Conservation (phyloP, 2,113 vertebrate genomes). For the Seriola aureovittata region DNA sequence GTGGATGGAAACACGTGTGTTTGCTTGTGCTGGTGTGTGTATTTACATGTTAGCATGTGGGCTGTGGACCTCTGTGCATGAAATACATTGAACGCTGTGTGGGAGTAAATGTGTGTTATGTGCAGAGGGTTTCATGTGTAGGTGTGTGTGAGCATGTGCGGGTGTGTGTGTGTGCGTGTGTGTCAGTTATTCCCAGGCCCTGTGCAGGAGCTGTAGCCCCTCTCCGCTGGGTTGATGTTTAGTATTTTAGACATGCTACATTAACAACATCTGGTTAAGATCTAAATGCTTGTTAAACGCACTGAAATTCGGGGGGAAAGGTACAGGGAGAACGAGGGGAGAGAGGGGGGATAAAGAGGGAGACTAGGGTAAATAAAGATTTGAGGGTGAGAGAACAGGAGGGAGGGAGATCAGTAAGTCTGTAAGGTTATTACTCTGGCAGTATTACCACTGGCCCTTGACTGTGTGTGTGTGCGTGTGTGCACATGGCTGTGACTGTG, state of each 20-base stretch:
- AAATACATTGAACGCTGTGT: constrained; percentile 66
- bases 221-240: constrained; percentile 85
- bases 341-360: constrained; percentile 62
- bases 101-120: constrained; percentile 70
- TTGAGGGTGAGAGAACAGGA: constrained; percentile 79
- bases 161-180: constrained; percentile 37
- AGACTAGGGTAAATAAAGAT: constrained; percentile 81
- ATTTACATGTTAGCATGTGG: constrained; percentile 77
- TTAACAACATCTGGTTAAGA: constrained; percentile 91
- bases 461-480: constrained; percentile 76
- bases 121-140: constrained; percentile 35
- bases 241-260: constrained; percentile 91
- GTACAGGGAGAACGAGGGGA: constrained; percentile 69
- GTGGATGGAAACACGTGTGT: constrained; percentile 70
- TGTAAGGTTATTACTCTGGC: constrained; percentile 88
- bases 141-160: constrained; percentile 36
- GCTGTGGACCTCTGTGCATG: constrained; percentile 67
- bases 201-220: constrained; percentile 82
- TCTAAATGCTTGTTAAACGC: constrained; percentile 91
- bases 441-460: constrained; percentile 88
- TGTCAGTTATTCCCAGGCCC: constrained; percentile 80
- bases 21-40: constrained; percentile 68
- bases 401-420: constrained; percentile 84
- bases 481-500: constrained; percentile 45
- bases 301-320: constrained; percentile 83